Conservation (phyloP, 2,113 vertebrate species). For the Dasyornis broadbenti region DNA sequence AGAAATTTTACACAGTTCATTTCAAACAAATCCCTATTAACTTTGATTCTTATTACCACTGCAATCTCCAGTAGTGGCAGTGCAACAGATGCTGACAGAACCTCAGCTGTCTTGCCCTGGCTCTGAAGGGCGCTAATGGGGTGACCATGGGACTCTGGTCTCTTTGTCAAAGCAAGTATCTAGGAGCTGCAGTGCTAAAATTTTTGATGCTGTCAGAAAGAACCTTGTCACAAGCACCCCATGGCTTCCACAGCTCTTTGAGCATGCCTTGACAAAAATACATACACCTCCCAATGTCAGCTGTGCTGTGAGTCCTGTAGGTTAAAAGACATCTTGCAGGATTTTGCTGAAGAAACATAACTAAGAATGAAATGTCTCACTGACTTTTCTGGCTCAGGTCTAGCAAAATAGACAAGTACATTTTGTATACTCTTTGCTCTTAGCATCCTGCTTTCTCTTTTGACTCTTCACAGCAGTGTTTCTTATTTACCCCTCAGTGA, state of each 20-base stretch:
- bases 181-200: background rate
- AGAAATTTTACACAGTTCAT: background rate
- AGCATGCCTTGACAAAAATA: background rate
- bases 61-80: background rate
- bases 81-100: background rate
- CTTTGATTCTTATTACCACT: background rate
- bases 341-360: background rate
- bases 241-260: background rate
- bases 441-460: background rate
- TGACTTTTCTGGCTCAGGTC: background rate
- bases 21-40: background rate
- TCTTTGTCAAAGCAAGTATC: background rate
- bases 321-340: background rate
- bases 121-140: background rate
- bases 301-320: background rate
- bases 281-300: background rate
- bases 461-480: background rate
- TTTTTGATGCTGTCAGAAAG: background rate
- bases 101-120: background rate
- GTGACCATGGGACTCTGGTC: background rate
- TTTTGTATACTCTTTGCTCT: background rate
- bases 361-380: background rate
- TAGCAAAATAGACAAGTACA: background rate
- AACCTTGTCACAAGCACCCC: background rate
- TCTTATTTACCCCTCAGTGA: background rate